Conservation (phyloP, 2,113 vertebrate genomes). For the Thinocorus orbignyianus region DNA sequence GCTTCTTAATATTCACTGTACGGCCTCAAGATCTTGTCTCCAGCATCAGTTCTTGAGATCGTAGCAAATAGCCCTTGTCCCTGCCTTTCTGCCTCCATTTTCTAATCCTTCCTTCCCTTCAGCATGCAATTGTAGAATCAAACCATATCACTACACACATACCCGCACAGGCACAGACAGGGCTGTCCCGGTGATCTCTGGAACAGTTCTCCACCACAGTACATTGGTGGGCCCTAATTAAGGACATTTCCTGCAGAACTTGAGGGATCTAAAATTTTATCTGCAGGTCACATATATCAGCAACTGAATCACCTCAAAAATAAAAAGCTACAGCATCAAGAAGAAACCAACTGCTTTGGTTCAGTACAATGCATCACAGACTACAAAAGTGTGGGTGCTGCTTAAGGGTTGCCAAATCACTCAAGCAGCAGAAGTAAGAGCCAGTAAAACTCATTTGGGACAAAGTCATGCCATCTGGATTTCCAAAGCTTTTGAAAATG, state of each 20-base stretch:
- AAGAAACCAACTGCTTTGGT: background rate
- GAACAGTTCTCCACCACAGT: background rate
- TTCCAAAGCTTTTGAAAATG: constrained; percentile 10
- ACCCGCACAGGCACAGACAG: rapidly evolving
- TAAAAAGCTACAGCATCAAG: background rate
- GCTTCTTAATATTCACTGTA: background rate
- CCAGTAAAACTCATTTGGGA: background rate
- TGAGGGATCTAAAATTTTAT: background rate
- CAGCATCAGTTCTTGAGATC: background rate
- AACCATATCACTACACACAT: background rate
- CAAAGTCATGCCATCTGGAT: background rate
- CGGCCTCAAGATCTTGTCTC: background rate
- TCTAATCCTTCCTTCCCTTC: background rate
- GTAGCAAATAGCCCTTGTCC: background rate
- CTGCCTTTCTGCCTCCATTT: background rate
- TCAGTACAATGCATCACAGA: background rate
- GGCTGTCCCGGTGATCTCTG: background rate
- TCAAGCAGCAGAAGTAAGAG: background rate
- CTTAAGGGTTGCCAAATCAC: background rate
- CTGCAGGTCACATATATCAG: background rate
- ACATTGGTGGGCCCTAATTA: background rate
- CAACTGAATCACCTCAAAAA: background rate
- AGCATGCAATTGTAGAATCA: background rate
- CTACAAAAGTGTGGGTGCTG: background rate
- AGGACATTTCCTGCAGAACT: background rate